Evolutionary conservation across 2,888 invertebrate species (phyloP).

Genomic region (Pseudolycoriella hygida): DNA sequence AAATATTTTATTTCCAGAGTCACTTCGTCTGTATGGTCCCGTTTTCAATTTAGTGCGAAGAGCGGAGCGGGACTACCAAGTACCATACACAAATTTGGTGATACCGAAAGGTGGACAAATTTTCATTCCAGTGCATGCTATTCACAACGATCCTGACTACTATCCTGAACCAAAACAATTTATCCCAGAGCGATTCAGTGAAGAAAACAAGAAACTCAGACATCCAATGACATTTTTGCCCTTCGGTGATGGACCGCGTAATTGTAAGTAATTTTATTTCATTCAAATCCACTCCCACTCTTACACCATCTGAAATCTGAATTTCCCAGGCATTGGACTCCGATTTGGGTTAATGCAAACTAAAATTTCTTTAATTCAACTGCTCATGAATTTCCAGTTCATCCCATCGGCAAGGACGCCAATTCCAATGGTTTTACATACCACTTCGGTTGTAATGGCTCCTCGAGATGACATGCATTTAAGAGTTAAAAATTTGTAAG

Average conservation of each 20-base stretch:
- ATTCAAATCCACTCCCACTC: no score
- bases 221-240: not conserved
- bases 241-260: not conserved
- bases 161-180: not conserved
- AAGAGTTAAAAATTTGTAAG: no score
- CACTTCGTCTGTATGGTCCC: constrained; percentile 36
- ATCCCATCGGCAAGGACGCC: not conserved
- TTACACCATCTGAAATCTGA: no score
- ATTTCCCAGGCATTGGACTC: not conserved
- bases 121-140: constrained; percentile 35
- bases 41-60: constrained; percentile 29
- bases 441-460: no score
- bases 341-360: not conserved
- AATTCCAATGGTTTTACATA: no score
- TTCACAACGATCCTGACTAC: constrained; percentile 31
- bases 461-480: no score
- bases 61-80: constrained; percentile 28
- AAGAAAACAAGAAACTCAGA: not conserved
- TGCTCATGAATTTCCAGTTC: not conserved
- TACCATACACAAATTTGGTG: constrained; percentile 28
- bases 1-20: constrained; percentile 23
- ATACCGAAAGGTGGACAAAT: constrained; percentile 34
- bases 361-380: not conserved
- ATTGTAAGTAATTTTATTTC: no score
- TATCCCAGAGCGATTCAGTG: not conserved